Conservation (phyloP, 2,113 vertebrate species). For the Oenanthe oenanthe region DNA sequence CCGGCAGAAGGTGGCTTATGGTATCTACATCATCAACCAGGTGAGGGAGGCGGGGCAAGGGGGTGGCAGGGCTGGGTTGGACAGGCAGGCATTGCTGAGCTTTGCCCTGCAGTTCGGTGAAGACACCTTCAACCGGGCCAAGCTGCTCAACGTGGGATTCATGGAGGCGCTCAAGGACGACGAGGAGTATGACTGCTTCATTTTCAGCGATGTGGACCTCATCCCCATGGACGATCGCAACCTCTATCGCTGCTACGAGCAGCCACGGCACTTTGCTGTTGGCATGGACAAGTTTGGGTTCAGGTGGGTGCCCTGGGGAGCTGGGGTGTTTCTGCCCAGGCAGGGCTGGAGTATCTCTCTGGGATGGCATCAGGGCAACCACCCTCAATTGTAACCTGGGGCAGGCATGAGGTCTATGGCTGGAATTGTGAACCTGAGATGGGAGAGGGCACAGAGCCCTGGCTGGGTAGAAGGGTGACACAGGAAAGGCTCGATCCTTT, state of each 20-base stretch:
- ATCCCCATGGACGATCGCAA: constrained; percentile 99
- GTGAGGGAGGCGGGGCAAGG: constrained; percentile 61
- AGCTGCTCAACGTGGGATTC: constrained; percentile 95
- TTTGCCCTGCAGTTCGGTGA: constrained; percentile 84
- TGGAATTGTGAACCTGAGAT: fast-evolving
- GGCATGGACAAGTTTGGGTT: constrained; percentile 92
- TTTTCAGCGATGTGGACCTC: constrained; percentile 97
- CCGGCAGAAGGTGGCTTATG: constrained; percentile 93
- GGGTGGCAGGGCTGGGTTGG: neutral
- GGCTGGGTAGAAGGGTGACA: neutral
- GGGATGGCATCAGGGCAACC: neutral
- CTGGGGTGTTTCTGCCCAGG: neutral
- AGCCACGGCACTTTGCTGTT: constrained; percentile 95
- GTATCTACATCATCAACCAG: constrained; percentile 98
- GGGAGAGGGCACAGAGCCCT: neutral
- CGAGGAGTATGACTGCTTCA: constrained; percentile 93
- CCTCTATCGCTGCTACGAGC: constrained; percentile 96
- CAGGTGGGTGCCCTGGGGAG: constrained; percentile 64
- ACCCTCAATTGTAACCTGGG: fast-evolving
- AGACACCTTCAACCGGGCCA: constrained; percentile 96
- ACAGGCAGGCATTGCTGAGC: neutral
- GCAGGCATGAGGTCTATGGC: fast-evolving
- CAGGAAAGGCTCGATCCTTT: neutral
- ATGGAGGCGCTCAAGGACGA: constrained; percentile 90
- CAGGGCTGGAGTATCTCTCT: neutral